These are phyloP conservation scores for Ceraclea dissimilis DNA, from an alignment of 2,888 invertebrate genomes.

Conservation along the genomic window DNA sequence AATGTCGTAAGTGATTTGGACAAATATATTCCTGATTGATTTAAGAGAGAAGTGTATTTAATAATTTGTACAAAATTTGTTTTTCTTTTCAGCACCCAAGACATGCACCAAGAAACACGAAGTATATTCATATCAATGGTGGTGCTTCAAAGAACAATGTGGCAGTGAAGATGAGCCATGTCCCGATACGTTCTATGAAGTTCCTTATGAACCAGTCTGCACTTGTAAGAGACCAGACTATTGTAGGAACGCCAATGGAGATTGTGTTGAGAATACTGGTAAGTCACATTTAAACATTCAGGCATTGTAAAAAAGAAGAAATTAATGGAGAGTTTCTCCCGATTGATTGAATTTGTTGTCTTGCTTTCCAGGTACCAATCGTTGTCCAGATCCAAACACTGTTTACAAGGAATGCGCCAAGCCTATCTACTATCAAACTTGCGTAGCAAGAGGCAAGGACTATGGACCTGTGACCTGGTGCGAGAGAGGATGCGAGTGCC, in stretches of 20 bases:
- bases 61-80: neutral
- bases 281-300: too few species aligned
- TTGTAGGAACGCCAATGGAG: slow-evolving; percentile 10
- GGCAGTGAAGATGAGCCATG: neutral
- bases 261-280: slow-evolving; percentile 3
- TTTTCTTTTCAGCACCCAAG: neutral
- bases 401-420: neutral
- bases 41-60: neutral
- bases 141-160: neutral
- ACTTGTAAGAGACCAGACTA: slow-evolving; percentile 10
- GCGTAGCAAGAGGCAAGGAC: neutral
- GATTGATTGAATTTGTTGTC: too few species aligned
- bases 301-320: too few species aligned
- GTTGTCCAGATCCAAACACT: neutral
- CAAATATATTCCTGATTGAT: neutral
- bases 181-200: neutral
- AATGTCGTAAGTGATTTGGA: slow-evolving; percentile 13
- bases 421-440: neutral
- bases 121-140: neutral
- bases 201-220: slow-evolving; percentile 11
- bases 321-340: too few species aligned
- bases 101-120: neutral
- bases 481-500: slow-evolving; percentile 5
- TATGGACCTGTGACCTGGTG: neutral
- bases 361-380: neutral